Evolutionary conservation across 1,140 invertebrate genomes (phyloP), one percentile per base, ranked within the genome.

Genomic region (Neelides sp.): DNA sequence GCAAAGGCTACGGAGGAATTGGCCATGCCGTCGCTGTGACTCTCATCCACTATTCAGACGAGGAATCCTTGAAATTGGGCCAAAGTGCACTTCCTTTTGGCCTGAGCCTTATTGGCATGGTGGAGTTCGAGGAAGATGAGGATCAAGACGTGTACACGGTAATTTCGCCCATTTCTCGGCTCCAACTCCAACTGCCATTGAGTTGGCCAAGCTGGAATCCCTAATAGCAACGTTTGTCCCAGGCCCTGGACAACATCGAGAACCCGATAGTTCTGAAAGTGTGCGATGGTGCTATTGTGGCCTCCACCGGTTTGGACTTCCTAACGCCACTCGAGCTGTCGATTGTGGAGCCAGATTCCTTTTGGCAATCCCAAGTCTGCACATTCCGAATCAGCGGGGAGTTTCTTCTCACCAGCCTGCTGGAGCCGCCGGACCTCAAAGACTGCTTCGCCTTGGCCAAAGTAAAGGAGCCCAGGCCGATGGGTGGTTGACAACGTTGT

Each of bases 311-410:
- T 4, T 32, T 57, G 17, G 58, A 57, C 32, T 60, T 50, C 24
- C 23, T 54, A 3, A 44, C 48, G 0, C 13, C 24, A 1, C 10
- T 60, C 8, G 48, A 56, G 36, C 23, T 60, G 5, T 54, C 54
- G 17, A 52, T 60, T 3, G 17, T 60, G 2, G n/a, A 45, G 3
- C n/a, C 34, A 26, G 40, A 49, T 4, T 27, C 13, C 1, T 60
- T 60, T 41, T 60, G 58, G 58, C 45, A 48, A n/a, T 54, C 56
- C n/a, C 45, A 36, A 1, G 49, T 57, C 1, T 48, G 35, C 17
- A 60, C 58, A 48, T 60, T 60, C 48, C 54, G 49, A 17, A 35
- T 60, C 27, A 40, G 42, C n/a, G 58, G 58, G 34, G 50, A 54
- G 23, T 48, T 60, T 39, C 44, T 57, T n/a, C 10, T 60, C 5